These are phyloP conservation scores for Aramus guarauna DNA, from an alignment of 2,113 vertebrate species.

Conservation along the genomic window DNA sequence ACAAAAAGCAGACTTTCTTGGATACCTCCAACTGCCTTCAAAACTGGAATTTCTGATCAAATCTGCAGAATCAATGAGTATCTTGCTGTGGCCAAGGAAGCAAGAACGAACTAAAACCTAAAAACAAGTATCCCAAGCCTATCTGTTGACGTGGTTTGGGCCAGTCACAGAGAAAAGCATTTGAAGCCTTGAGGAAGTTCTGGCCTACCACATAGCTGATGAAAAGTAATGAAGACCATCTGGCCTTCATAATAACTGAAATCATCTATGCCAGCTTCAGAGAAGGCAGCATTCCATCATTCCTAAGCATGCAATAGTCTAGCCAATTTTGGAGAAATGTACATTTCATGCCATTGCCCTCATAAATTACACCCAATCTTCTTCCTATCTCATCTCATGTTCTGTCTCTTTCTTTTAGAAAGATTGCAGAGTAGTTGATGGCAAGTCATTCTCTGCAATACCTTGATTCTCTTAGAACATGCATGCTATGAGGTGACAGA, in stretches of 20 bases:
- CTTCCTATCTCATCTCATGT: neutral
- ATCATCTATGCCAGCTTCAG: constrained; percentile 27
- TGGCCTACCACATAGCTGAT: constrained; percentile 4
- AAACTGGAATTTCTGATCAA: neutral
- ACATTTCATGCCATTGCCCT: neutral
- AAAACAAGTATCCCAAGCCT: neutral
- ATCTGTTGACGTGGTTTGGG: neutral
- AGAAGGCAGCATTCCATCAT: constrained; percentile 23
- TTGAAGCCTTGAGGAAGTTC: constrained; percentile 33
- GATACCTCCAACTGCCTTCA: neutral
- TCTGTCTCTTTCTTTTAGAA: neutral
- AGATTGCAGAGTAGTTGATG: neutral
- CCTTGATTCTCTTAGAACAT: neutral
- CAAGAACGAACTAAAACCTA: neutral
- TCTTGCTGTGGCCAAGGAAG: neutral
- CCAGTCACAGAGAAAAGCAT: neutral
- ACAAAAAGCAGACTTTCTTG: neutral
- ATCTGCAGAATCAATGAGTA: neutral
- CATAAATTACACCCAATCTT: neutral
- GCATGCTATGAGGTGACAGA: neutral
- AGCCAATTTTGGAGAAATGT: neutral
- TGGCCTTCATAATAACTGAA: constrained; percentile 22
- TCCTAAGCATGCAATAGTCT: neutral
- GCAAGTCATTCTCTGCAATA: neutral
- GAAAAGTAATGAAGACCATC: constrained; percentile 45